Conservation (phyloP, 2,113 vertebrate species). For the Epinephelus moara region DNA sequence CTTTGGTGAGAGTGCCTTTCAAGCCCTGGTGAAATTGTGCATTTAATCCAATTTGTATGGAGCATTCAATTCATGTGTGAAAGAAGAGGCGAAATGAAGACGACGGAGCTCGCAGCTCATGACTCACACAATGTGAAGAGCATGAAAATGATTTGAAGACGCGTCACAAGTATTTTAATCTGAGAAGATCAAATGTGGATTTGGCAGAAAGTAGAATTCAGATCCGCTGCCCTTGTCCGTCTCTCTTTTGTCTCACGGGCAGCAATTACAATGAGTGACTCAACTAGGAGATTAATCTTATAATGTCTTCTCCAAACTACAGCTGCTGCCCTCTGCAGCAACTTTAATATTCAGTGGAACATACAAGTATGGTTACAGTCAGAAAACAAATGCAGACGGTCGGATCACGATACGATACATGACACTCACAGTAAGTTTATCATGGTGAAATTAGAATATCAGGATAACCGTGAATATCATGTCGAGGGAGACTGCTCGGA, state of each 20-base stretch:
- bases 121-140: slow-evolving; percentile 55
- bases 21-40: slow-evolving; percentile 71
- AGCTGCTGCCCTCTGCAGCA: slow-evolving; percentile 39
- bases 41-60: slow-evolving; percentile 77
- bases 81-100: slow-evolving; percentile 54
- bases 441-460: too few relatives aligned
- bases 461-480: too few relatives aligned
- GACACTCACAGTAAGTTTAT: too few relatives aligned
- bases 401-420: too few relatives aligned
- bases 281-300: slow-evolving; percentile 55
- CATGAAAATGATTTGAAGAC: slow-evolving; percentile 51
- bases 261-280: slow-evolving; percentile 57
- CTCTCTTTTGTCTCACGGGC: slow-evolving; percentile 39
- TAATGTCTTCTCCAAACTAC: slow-evolving; percentile 38
- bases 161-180: slow-evolving; percentile 55
- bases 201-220: slow-evolving; percentile 32
- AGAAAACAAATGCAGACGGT: slow-evolving; percentile 1
- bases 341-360: slow-evolving; percentile 29
- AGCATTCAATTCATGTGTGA: slow-evolving; percentile 71
- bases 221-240: slow-evolving; percentile 9
- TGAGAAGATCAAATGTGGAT: slow-evolving; percentile 66
- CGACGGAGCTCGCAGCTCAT: slow-evolving; percentile 8
- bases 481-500: too few relatives aligned
- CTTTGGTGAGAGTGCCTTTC: slow-evolving; percentile 50
- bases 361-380: not conserved